Percentiles rank a stretch among this genome's conserved stretches.
Evolutionary conservation across 2,888 invertebrate genomes (phyloP).

Genomic region (Colostygia pectinataria): DNA sequence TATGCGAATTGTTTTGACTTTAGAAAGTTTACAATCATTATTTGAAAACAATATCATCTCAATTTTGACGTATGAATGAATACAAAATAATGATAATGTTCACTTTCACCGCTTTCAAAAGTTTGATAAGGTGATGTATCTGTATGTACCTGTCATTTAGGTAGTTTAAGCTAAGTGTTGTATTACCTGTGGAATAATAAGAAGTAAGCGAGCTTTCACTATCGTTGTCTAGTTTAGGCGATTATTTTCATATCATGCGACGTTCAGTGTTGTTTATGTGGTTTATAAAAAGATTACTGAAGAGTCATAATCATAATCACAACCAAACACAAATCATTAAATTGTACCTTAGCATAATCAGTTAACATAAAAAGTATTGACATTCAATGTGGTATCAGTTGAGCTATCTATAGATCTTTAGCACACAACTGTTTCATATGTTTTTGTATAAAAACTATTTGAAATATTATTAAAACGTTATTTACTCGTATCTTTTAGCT

Average conservation of each 20-base stretch:
- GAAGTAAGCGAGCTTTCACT: slow-evolving; percentile 68
- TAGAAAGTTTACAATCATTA: slow-evolving; percentile 31
- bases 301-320: too few relatives aligned
- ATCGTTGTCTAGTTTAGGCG: slow-evolving; percentile 61
- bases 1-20: slow-evolving; percentile 15
- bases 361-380: too few relatives aligned
- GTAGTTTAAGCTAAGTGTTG: slow-evolving; percentile 45
- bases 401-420: too few relatives aligned
- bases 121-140: slow-evolving; percentile 65
- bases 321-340: too few relatives aligned
- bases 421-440: too few relatives aligned
- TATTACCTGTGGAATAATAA: slow-evolving; percentile 23
- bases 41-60: slow-evolving; percentile 27
- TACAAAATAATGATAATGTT: slow-evolving; percentile 45
- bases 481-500: too few relatives aligned
- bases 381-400: too few relatives aligned
- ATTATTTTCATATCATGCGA: slow-evolving; percentile 59
- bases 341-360: too few relatives aligned
- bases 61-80: slow-evolving; percentile 46
- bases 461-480: too few relatives aligned
- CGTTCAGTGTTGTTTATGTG: slow-evolving; percentile 1
- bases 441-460: too few relatives aligned
- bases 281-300: neutral
- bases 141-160: slow-evolving; percentile 62
- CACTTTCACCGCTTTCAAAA: slow-evolving; percentile 71